phyloP scores from a whole-genome alignment of 2,888 invertebrate genomes.

The Villa cingulata region DNA sequence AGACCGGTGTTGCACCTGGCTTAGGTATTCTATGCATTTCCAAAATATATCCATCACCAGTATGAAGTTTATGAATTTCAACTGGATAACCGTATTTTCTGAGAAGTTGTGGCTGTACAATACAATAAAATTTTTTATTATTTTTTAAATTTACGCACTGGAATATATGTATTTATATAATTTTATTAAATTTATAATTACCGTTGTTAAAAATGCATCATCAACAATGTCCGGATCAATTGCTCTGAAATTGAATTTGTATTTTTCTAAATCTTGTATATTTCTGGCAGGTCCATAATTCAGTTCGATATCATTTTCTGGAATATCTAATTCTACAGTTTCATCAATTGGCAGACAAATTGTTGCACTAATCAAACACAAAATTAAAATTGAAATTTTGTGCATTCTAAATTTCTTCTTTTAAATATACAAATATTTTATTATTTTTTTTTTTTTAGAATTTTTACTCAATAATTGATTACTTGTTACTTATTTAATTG shows the following conservation, averaged over 20 bases:
- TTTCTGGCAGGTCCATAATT: constrained; percentile 1
- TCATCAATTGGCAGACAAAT: background rate
- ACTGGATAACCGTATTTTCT: constrained; percentile 43
- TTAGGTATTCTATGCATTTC: constrained; percentile 51
- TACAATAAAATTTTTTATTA: background rate
- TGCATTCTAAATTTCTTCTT: background rate
- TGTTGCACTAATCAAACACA: background rate
- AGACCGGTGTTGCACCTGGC: constrained; percentile 9
- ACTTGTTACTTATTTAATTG: too few species aligned
- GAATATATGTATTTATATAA: background rate
- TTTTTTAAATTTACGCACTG: background rate
- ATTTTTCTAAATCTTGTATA: background rate
- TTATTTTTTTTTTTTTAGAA: too few species aligned
- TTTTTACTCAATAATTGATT: too few species aligned
- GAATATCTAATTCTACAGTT: too few species aligned
- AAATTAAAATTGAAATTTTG: background rate
- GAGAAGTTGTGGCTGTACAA: constrained; percentile 37
- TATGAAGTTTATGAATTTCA: constrained; percentile 45
- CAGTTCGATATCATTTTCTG: too few species aligned
- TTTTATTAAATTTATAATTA: background rate
- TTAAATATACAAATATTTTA: too few species aligned
- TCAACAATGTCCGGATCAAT: constrained; percentile 3
- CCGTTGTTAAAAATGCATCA: constrained; percentile 10
- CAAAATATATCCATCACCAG: constrained; percentile 59
- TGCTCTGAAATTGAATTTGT: constrained; percentile 4